phyloP scores from a whole-genome alignment of 2,113 vertebrate species.

The Scartelaos histophorus region DNA sequence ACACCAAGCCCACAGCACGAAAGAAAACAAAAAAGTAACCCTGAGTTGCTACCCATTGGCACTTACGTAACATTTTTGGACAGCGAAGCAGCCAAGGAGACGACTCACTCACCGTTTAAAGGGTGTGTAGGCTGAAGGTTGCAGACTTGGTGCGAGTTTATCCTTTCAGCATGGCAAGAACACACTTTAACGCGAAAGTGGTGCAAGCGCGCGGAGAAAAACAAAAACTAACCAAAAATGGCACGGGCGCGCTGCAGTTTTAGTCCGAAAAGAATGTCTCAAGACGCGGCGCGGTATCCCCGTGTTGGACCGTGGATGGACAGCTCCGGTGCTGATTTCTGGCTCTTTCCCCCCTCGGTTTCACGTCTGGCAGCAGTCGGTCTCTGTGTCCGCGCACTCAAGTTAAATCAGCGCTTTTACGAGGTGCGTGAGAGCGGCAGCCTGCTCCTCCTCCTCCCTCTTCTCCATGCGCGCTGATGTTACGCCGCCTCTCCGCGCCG shows the following conservation, averaged over 20 bases:
- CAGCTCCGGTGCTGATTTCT: conserved; percentile 79
- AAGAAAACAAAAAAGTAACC: background rate
- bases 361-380: conserved; percentile 25
- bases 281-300: conserved; percentile 22
- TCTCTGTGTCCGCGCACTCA: conserved; percentile 20
- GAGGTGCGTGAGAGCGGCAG: conserved; percentile 26
- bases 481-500: background rate
- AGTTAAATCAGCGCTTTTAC: conserved; percentile 41
- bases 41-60: background rate
- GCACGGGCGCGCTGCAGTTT: conserved; percentile 26
- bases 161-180: conserved; percentile 74
- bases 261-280: conserved; percentile 38
- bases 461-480: background rate
- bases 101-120: conserved; percentile 50
- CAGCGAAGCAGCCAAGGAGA: conserved; percentile 7
- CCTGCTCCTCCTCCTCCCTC: background rate
- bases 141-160: conserved; percentile 50
- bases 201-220: conserved; percentile 25
- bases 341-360: conserved; percentile 18
- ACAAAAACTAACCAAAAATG: background rate
- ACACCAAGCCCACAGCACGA: conserved; percentile 8
- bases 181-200: conserved; percentile 45
- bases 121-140: conserved; percentile 28
- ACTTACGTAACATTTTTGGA: conserved; percentile 29
- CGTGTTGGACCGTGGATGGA: conserved; percentile 44